These are phyloP conservation scores for Thaumetopoea pityocampa DNA, from an alignment of 1,140 invertebrate species.

Conservation along the genomic window DNA sequence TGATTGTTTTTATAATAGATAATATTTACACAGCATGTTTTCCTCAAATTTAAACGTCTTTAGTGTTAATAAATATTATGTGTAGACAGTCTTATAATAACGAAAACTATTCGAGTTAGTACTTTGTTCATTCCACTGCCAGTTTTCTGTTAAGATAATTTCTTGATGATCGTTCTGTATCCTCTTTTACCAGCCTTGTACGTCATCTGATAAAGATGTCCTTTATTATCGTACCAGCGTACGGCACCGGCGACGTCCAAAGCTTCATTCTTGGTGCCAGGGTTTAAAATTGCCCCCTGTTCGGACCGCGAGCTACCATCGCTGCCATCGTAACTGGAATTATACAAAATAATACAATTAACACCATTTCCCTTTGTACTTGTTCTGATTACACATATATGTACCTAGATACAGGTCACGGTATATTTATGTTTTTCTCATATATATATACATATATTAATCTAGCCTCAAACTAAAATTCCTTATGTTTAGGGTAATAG, in stretches of 20 bases:
- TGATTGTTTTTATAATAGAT: neutral
- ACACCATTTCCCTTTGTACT: neutral
- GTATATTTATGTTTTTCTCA: too few relatives aligned
- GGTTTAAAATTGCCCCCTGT: constrained; percentile 50
- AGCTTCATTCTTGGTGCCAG: constrained; percentile 77
- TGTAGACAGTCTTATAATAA: constrained; percentile 31
- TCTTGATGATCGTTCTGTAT: constrained; percentile 67
- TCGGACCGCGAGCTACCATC: constrained; percentile 67
- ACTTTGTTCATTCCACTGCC: constrained; percentile 8
- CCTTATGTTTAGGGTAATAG: too few relatives aligned
- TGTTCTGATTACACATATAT: too few relatives aligned
- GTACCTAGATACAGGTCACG: too few relatives aligned
- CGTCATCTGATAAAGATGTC: constrained; percentile 83
- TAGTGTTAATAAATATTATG: constrained; percentile 22
- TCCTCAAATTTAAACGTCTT: constrained; percentile 36
- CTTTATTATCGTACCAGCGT: constrained; percentile 79
- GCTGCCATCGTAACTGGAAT: constrained; percentile 66
- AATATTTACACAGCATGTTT: constrained; percentile 7
- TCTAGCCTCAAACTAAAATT: too few relatives aligned
- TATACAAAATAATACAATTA: constrained; percentile 5
- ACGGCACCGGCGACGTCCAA: constrained; percentile 78
- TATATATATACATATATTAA: too few relatives aligned
- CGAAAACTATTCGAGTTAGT: constrained; percentile 12
- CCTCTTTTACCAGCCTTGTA: constrained; percentile 78
- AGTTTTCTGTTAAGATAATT: constrained; percentile 31